Evolutionary conservation across 2,888 invertebrate genomes (phyloP).

Genomic region (Leptinotarsa haldemani): DNA sequence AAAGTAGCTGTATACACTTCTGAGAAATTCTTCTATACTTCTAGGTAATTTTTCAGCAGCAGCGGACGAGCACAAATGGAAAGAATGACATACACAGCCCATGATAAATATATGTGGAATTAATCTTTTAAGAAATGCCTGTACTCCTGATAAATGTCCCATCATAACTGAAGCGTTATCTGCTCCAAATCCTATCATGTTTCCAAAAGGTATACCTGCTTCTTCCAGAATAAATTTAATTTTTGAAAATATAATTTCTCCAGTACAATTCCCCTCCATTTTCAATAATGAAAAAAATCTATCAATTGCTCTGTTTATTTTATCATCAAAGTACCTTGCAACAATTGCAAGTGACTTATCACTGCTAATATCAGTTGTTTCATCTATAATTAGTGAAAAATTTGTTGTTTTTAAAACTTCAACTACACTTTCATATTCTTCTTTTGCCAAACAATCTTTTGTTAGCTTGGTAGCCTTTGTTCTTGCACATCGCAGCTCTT

Average conservation of each 20-base stretch:
- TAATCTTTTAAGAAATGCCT: slow-evolving; percentile 19
- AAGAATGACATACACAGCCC: slow-evolving; percentile 31
- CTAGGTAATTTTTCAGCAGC: slow-evolving; percentile 27
- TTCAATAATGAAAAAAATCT: slow-evolving; percentile 9
- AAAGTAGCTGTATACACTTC: slow-evolving; percentile 33
- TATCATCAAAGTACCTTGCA: slow-evolving; percentile 10
- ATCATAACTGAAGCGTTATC: slow-evolving; percentile 35
- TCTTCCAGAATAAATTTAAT: slow-evolving; percentile 1
- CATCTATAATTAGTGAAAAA: slow-evolving; percentile 10
- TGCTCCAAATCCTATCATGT: slow-evolving; percentile 30
- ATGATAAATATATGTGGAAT: slow-evolving; percentile 30
- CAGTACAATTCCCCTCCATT: slow-evolving; percentile 7
- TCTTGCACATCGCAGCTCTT: not conserved
- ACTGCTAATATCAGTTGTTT: slow-evolving; percentile 5
- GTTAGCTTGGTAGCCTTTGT: slow-evolving; percentile 10
- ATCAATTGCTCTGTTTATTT: too few species aligned
- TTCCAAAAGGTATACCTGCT: not conserved
- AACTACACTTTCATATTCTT: not conserved
- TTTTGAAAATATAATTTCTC: not conserved
- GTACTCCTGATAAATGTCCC: slow-evolving; percentile 26
- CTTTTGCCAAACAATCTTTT: not conserved
- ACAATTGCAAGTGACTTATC: slow-evolving; percentile 13
- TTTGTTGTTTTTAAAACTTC: slow-evolving; percentile 3
- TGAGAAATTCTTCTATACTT: slow-evolving; percentile 28
- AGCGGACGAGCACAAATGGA: slow-evolving; percentile 30